Percentiles rank a stretch among this genome's conserved stretches.
Evolutionary conservation across 2,888 invertebrate genomes (phyloP).

Genomic region (Macaria notata): DNA sequence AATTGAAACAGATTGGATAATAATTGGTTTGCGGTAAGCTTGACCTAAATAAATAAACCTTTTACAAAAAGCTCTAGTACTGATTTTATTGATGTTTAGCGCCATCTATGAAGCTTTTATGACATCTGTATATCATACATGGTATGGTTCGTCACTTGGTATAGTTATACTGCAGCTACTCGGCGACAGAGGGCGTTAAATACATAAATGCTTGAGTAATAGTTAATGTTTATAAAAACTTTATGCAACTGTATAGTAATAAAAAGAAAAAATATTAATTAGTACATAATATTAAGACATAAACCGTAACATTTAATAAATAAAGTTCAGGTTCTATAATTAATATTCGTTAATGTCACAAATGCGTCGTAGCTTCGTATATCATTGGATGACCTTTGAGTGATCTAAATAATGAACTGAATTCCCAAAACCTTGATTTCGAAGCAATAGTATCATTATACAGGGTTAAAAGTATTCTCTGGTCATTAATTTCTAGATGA

Average conservation of each 20-base stretch:
- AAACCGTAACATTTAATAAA: constrained; percentile 2
- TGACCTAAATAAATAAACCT: neutral
- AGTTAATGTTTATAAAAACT: no score
- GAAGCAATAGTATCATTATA: no score
- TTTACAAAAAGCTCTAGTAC: neutral
- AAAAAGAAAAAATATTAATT: neutral
- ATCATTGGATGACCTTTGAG: constrained; percentile 9
- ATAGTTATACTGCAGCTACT: constrained; percentile 25
- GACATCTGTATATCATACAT: neutral
- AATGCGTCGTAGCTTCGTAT: constrained; percentile 1
- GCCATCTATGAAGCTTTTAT: constrained; percentile 19
- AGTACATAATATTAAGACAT: constrained; percentile 2
- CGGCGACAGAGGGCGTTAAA: constrained; percentile 28
- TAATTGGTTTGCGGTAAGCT: constrained; percentile 4
- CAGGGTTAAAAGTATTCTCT: no score
- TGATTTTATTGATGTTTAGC: neutral
- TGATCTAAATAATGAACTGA: neutral
- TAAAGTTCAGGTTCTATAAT: neutral
- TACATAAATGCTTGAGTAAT: no score
- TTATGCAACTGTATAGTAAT: neutral
- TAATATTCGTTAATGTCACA: neutral
- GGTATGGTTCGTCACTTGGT: neutral
- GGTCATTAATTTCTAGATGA: no score
- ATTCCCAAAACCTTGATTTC: constrained; percentile 7
- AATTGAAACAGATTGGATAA: constrained; percentile 6